These are phyloP conservation scores for Synodontis membranacea DNA, from an alignment of 2,113 vertebrate species.

Conservation along the genomic window DNA sequence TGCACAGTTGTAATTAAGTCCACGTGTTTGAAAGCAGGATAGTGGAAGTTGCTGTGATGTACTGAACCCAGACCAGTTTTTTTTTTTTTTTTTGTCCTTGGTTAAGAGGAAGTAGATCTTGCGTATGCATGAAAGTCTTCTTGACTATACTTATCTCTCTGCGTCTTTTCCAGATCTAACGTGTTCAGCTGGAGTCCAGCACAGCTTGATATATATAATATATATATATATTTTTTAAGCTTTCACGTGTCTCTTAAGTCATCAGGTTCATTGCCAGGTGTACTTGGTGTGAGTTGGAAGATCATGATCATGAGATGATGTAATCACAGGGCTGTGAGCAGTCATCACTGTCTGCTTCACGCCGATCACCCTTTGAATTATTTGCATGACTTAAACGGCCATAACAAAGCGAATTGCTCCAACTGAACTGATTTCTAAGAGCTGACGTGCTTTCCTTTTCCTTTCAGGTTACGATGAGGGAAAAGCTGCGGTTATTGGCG, in stretches of 20 bases:
- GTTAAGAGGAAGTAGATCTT: not conserved
- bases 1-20: slow-evolving; percentile 35
- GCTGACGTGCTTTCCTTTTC: not conserved
- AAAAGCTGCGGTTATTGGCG: slow-evolving; percentile 50
- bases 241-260: not conserved
- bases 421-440: not conserved
- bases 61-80: not conserved
- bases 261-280: not conserved
- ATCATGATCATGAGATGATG: not conserved
- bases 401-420: not conserved
- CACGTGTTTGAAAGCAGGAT: slow-evolving; percentile 60
- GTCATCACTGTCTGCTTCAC: not conserved
- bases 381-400: not conserved
- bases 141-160: not conserved
- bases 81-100: not conserved
- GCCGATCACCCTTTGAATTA: not conserved
- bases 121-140: not conserved
- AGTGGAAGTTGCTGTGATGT: not conserved
- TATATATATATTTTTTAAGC: too few species aligned
- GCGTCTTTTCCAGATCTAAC: not conserved
- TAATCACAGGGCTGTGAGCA: not conserved
- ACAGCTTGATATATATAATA: not conserved
- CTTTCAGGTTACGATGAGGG: slow-evolving; percentile 67
- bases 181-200: not conserved
- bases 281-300: not conserved